phyloP scores from a whole-genome alignment of 2,797 vertebrate genomes.

The Silurus aristotelis region DNA sequence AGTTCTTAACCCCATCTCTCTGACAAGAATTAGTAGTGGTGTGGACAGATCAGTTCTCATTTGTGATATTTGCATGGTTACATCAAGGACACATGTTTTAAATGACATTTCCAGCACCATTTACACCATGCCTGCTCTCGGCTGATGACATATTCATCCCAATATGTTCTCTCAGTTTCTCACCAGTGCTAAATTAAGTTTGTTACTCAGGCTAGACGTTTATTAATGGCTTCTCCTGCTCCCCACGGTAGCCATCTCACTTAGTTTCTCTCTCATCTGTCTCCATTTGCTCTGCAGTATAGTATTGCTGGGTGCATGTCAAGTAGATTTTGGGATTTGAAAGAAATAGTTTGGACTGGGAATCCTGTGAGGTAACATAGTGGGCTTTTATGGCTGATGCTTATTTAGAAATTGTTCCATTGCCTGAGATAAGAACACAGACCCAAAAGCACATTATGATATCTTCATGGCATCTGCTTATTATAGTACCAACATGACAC shows the following conservation, averaged over 20 bases:
- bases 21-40: constrained; percentile 13
- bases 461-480: constrained; percentile 14
- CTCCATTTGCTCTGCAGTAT: constrained; percentile 36
- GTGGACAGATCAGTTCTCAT: constrained; percentile 44
- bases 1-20: constrained; percentile 39
- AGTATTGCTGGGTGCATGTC: constrained; percentile 12
- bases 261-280: constrained; percentile 28
- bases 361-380: constrained; percentile 21
- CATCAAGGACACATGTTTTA: constrained; percentile 46
- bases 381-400: constrained; percentile 4
- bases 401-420: constrained; percentile 30
- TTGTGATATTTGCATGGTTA: constrained; percentile 44
- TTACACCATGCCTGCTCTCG: constrained; percentile 25
- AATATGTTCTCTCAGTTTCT: constrained; percentile 39
- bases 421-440: constrained; percentile 38
- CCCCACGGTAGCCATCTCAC: constrained; percentile 12
- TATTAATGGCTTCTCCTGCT: constrained; percentile 47
- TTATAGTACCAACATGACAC: constrained; percentile 12
- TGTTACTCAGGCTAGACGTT: constrained; percentile 44
- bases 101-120: constrained; percentile 42
- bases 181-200: constrained; percentile 50
- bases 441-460: constrained; percentile 11
- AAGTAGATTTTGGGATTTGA: constrained; percentile 27
- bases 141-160: constrained; percentile 40
- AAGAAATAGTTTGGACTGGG: constrained; percentile 1